A percentile compares a stretch with the other conserved stretches of the same genome.
Conservation (phyloP, 2,888 invertebrate species). For the Dione juno region DNA sequence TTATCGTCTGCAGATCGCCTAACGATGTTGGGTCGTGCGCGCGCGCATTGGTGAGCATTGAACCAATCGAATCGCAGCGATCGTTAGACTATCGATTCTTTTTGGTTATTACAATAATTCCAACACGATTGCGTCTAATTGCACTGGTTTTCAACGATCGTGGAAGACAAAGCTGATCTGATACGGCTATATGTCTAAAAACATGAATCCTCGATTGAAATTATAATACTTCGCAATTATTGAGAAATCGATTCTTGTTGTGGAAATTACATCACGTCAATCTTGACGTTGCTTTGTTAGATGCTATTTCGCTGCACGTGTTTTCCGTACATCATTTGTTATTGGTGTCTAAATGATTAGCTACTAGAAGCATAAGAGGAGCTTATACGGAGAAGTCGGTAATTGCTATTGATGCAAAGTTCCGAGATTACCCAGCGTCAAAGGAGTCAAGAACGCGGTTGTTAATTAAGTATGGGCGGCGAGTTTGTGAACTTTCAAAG, state of each 20-base stretch:
- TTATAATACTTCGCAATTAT: slow-evolving; percentile 57
- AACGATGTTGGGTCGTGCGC: slow-evolving; percentile 67
- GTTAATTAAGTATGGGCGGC: slow-evolving; percentile 63
- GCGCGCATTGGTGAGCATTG: slow-evolving; percentile 75
- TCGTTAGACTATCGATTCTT: slow-evolving; percentile 78
- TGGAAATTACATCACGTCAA: slow-evolving; percentile 63
- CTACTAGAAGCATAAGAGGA: slow-evolving; percentile 45
- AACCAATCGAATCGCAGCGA: slow-evolving; percentile 72
- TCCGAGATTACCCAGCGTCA: slow-evolving; percentile 60
- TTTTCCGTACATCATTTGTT: slow-evolving; percentile 56
- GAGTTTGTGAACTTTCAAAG: slow-evolving; percentile 52
- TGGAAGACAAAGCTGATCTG: slow-evolving; percentile 67
- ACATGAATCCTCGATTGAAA: slow-evolving; percentile 51
- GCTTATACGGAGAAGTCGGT: slow-evolving; percentile 48
- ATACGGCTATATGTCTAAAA: slow-evolving; percentile 58
- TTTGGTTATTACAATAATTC: slow-evolving; percentile 83
- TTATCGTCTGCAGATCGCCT: slow-evolving; percentile 75
- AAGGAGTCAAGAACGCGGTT: slow-evolving; percentile 67
- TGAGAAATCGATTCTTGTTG: slow-evolving; percentile 63
- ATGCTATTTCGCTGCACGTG: slow-evolving; percentile 69
- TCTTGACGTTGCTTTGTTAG: slow-evolving; percentile 64
- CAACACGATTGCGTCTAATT: slow-evolving; percentile 80
- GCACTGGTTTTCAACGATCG: slow-evolving; percentile 75
- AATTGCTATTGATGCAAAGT: slow-evolving; percentile 59
- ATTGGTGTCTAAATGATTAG: slow-evolving; percentile 48